Base-by-base conservation (phyloP, 53 echinoderm and acorn worm species). In the Astropecten irregularis region DNA sequence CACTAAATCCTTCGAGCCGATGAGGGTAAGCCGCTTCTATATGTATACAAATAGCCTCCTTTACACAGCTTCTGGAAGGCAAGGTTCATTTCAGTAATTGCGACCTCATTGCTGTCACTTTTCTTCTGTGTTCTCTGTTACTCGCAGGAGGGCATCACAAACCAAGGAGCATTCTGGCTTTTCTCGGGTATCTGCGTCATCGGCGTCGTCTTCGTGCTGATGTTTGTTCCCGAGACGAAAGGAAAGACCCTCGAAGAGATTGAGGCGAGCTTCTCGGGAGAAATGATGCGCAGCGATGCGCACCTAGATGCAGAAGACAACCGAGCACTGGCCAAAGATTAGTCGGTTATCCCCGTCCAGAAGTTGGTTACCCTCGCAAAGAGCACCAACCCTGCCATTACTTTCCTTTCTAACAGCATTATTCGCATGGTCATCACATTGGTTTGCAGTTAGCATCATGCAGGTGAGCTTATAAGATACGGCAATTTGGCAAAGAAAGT, bases 151-250 rank as follows among this genome's bases (percentile, higher is more conserved):
- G 90, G 48, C 13, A 50, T 90, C 36, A 69, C 49, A 25, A 3
- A 30, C 20, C 69, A 77, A 34, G 90, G 85, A 5, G 63, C 49
- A 7, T 90, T 90, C 54, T 90, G 85, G 85, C 48, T 90, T 9
- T 90, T 57, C 44, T 77, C 77, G 0, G 85, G 69, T 7, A 60
- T 90, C 64, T 90, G 90, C 25, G 49, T 79, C 18, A 1, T 85
- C 2, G 52, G 90, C 36, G 62, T 90, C n/a, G 29, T 90, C n/a
- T 90, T 90, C 44, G 90, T 90, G 9, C 4, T 67, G 5, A 0
- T 90, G 23, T 55, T 57, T 28, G 90, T 90, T 9, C 90, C 90
- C 0, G 90, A 90, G 68, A 90, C 90, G 16, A 90, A 90, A 51
- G 90, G 90, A 54, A 77, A 76, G 32, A 51, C 71, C 0, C 52